These are phyloP conservation scores for Erinaceus europaeus DNA, from an alignment of 2,113 vertebrate species.

Conservation along the genomic window DNA sequence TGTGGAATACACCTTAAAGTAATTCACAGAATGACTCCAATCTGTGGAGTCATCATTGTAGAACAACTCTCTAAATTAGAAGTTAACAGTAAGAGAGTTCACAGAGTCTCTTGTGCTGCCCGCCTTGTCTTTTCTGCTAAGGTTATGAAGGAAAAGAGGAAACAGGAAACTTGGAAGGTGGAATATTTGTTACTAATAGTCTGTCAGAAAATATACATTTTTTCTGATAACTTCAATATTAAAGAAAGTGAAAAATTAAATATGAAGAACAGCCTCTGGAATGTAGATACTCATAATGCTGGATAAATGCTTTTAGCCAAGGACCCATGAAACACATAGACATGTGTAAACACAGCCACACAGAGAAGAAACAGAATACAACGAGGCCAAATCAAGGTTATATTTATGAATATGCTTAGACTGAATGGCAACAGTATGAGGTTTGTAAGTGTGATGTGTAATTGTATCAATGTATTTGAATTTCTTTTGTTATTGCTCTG, in stretches of 20 bases:
- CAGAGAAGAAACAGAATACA: neutral
- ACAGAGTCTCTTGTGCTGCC: neutral
- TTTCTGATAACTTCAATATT: neutral
- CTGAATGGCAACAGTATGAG: neutral
- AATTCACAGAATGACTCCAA: neutral
- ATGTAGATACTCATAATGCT: neutral
- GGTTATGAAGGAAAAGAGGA: neutral
- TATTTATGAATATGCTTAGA: neutral
- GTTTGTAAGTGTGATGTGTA: neutral
- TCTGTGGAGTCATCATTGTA: too few species aligned
- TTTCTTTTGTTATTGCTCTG: constrained; percentile 20
- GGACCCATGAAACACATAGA: neutral
- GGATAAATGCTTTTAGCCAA: neutral
- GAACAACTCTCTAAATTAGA: neutral
- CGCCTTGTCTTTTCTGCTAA: neutral
- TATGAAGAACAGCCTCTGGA: neutral
- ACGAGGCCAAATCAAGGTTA: neutral
- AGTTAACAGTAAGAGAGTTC: neutral
- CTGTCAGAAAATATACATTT: neutral
- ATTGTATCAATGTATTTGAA: neutral
- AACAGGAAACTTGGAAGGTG: neutral
- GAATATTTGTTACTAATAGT: neutral
- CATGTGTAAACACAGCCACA: rapidly evolving
- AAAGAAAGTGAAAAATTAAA: neutral
- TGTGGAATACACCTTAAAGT: neutral